These are phyloP conservation scores for Halictus rubicundus DNA, from an alignment of 1,140 invertebrate genomes.

Conservation along the genomic window DNA sequence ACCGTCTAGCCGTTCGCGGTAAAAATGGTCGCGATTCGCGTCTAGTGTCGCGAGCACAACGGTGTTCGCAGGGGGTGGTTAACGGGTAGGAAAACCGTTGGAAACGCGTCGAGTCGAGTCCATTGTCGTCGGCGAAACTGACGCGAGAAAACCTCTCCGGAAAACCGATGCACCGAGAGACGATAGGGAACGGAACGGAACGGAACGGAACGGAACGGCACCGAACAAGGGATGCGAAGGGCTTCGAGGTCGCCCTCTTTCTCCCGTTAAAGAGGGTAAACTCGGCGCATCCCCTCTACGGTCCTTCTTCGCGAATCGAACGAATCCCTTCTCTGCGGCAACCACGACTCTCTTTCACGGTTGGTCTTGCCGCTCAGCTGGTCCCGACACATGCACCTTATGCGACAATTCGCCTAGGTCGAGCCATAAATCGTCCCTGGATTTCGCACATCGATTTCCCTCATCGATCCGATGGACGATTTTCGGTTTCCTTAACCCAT, in stretches of 20 bases:
- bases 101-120: not conserved
- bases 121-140: conserved; percentile 4
- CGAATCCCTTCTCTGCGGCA: conserved; percentile 11
- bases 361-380: not conserved
- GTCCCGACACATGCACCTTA: not conserved
- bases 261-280: not conserved
- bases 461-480: too few species aligned
- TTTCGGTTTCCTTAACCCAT: too few species aligned
- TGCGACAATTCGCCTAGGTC: too few species aligned
- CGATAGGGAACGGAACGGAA: too few species aligned
- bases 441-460: too few species aligned
- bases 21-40: not conserved
- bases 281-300: not conserved
- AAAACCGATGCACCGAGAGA: conserved; percentile 14
- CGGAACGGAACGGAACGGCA: too few species aligned
- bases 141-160: not conserved
- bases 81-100: not conserved
- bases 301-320: not conserved
- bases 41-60: not conserved
- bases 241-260: conserved; percentile 36
- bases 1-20: not conserved
- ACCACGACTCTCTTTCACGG: not conserved
- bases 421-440: too few species aligned
- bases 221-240: conserved; percentile 11
- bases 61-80: not conserved